Base-by-base conservation (phyloP, 2,888 invertebrate genomes). In the Neria commutata region DNA sequence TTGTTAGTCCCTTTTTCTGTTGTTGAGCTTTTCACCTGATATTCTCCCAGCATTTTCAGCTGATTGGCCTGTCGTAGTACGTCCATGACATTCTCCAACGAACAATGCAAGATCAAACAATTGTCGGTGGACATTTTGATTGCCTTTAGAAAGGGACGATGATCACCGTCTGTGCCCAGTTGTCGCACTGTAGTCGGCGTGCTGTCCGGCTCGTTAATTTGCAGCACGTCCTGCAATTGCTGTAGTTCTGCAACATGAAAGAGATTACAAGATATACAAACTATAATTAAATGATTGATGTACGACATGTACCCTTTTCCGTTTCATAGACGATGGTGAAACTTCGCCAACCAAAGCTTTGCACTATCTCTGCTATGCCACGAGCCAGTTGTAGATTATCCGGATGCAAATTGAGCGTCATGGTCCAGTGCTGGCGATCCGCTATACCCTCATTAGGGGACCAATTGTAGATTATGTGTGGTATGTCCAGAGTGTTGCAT, bases 291-390 rank as follows among this genome's bases (percentile, higher is more conserved):
- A 51, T 24, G 48, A 3, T 37, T 21, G 17, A 14, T 1, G 17
- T 21, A 45, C 23, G 19, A 37, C 6, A 14, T 4, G 14, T 19
- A 86, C 91, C 92, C 73, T 89, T 90, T 74, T 91, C 89, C 73
- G 89, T 88, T 82, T 95, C 94, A 78, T 94, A 94, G 54, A 94
- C 86, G 45, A 92, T 87, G 1, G 92, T 90, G 72, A 91, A 93
- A 67, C 86, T 86, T 67, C 88, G 88, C 94, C 94, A 94, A 66
- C 87, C 87, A 79, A 90, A 89, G 62, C 86, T 87, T 65, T 87
- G 86, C 3, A 94, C 86, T 45, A 93, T 81, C 75, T 88, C 88
- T 2, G 90, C 88, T 72, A 89, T 88, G 16, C 91, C 92, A 77
- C 87, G 80, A 4, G 89, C 85, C 37, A 91, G 80, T 47, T 86